Evolutionary conservation across 2,113 vertebrate species (phyloP).

Genomic region (Glaucidium brasilianum): DNA sequence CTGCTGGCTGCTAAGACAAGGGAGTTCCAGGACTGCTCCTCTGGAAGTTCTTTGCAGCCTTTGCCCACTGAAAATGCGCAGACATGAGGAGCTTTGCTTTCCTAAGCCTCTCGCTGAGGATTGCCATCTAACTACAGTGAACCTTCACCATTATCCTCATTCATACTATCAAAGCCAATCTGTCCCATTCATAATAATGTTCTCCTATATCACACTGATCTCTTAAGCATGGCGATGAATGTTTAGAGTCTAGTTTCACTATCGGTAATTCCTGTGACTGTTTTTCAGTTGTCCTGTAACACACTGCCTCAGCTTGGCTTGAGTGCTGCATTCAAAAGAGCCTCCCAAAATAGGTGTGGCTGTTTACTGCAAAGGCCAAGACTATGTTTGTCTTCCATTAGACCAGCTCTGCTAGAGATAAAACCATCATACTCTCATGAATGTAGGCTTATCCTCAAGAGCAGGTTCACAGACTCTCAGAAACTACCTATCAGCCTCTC

Average conservation of each 20-base stretch:
- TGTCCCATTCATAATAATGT: not conserved
- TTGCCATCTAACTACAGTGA: not conserved
- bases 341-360: not conserved
- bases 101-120: no score
- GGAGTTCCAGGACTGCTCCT: not conserved
- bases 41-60: not conserved
- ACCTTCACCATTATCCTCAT: not conserved
- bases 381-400: rapidly evolving
- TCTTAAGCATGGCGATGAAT: not conserved
- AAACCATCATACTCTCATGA: not conserved
- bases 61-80: not conserved
- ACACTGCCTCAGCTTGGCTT: not conserved
- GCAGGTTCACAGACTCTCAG: not conserved
- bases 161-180: not conserved
- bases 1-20: not conserved
- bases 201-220: not conserved
- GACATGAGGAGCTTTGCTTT: not conserved
- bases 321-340: not conserved
- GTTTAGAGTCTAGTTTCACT: not conserved
- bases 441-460: not conserved
- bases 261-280: not conserved
- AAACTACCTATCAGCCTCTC: not conserved
- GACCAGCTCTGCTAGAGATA: not conserved
- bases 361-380: not conserved
- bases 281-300: not conserved